Base-by-base conservation (phyloP, 1,140 invertebrate genomes). In the Psilanteris sp. region DNA sequence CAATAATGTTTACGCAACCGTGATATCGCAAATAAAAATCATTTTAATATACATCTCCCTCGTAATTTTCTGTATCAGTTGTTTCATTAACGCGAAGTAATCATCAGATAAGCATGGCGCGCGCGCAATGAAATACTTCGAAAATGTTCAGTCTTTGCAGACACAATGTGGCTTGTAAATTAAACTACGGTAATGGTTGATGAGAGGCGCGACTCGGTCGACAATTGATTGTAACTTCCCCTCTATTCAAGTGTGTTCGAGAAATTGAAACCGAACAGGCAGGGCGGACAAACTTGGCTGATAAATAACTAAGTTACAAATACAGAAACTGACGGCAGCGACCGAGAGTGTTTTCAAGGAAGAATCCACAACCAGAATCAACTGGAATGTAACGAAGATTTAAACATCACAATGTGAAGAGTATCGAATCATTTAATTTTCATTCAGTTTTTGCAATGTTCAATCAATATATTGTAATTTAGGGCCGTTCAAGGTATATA, bases 281-380 rank as follows among this genome's bases (percentile, higher is more conserved):
- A 48, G 34, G 43, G 24, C 24, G 15, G 24, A 37, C 27, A 43
- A 43, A 57, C 10, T 37, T 31, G 46, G 29, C 27, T 41, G 59
- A 62, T 54, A 66, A 66, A 55, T 44, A 46, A 66, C 41, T 36
- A 5, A 24, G 41, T 52, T 26, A 46, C 59, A 68, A 50, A 74
- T 80, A 84, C 73, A 79, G 59, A 62, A 73, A 70, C 74, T 77
- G 71, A 68, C 76, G 77, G 76, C 64, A 50, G 75, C 50, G 31
- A 48, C 77, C 80, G 79, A 84, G 83, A 82, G 80, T 83, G 80
- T 78, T 79, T 20, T 75, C 50, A 61, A 74, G 77, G 76, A 79
- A 81, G 76, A 61, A 50, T 9, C 7, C 18, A 26, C 26, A 41
- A 18, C 61, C 32, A 72, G 52, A 54, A 31, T 54, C 36, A 27